Conservation (phyloP, 2,888 invertebrate species). For the Thera britannica region DNA sequence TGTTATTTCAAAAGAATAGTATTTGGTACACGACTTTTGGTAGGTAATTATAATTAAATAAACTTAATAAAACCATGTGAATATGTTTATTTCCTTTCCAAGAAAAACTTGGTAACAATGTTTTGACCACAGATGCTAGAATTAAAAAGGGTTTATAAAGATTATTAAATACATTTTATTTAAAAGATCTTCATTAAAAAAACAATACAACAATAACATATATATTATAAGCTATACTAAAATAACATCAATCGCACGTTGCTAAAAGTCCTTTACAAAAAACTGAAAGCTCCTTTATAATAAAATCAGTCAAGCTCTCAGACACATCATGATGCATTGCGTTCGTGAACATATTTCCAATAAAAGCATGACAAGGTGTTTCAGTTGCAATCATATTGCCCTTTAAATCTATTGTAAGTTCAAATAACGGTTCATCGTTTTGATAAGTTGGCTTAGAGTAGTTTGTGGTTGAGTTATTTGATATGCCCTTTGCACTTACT, state of each 20-base stretch:
- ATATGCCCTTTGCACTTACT: conserved; percentile 50
- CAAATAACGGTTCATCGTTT: conserved; percentile 40
- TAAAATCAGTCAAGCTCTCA: conserved; percentile 68
- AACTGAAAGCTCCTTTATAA: conserved; percentile 67
- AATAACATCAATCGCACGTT: conserved; percentile 74
- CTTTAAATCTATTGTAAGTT: conserved; percentile 69
- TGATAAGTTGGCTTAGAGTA: conserved; percentile 27
- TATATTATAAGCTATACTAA: conserved; percentile 54
- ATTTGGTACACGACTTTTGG: conserved; percentile 77
- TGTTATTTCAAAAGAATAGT: conserved; percentile 57
- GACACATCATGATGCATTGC: conserved; percentile 55
- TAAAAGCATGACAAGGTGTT: conserved; percentile 72
- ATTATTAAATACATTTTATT: background rate
- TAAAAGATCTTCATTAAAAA: conserved; percentile 18
- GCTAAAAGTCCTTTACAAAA: conserved; percentile 77
- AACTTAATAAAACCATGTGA: conserved; percentile 5
- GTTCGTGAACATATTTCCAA: conserved; percentile 71
- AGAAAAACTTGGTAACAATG: background rate
- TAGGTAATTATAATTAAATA: conserved; percentile 17
- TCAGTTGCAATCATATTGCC: conserved; percentile 73
- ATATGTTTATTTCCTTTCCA: conserved; percentile 2
- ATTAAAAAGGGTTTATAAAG: conserved; percentile 32
- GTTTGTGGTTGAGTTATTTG: conserved; percentile 22
- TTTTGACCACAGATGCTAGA: conserved; percentile 7
- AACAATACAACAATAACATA: conserved; percentile 27